Evolutionary conservation across 2,888 invertebrate species (phyloP), one percentile per base, ranked within the genome.

Genomic region (Zygaena filipendulae): DNA sequence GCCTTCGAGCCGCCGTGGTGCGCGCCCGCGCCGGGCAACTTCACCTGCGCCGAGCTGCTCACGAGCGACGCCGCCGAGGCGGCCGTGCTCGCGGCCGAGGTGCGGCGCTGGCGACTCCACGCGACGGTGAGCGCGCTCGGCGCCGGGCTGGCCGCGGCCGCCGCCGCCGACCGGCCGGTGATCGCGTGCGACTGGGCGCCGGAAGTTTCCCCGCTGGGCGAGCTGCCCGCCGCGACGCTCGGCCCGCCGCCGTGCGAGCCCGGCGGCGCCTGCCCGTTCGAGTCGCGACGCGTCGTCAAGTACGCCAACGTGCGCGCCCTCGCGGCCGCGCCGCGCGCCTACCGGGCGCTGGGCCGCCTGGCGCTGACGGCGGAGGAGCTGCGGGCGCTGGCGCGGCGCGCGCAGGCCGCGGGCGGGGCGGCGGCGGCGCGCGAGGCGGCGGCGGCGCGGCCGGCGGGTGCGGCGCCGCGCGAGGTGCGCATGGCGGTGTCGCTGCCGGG

Each of bases 1-100:
- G 72, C 84, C 43, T 86, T 80, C 53, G 68, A 74, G n/a, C 87
- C 88, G 0, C 47, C 63, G 3, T 71, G 72, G 45, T 89, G 89
- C 49, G 37, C 45, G 13, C 28, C 31, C 2, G 37, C 45, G 13
- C 28, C 31, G 2, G 26, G 29, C 4, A 41, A 40, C n/a, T 10
- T 29, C 2, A 33, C 39, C 3, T 60, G 63, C 35, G 60, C 66
- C 2, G 50, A 55, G 1, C 23, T 67, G 11, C 38, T 69, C 14
- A 53, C 59, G 1, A 51, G 52, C 27, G 51, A 52, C 27, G 49
- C 32, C 19, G 43, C 34, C 13, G 70, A 69, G 38, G 59, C 56
- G 21, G 38, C 25, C 3, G 38, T 56, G 20, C 43, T 70, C 8
- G 36, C 34, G 2, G 38, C 24, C 2, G 45, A 52, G 1, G 50